Evolutionary conservation across 2,888 invertebrate species (phyloP), one percentile per base, ranked within the genome.

Genomic region (Tiliacea citrago): DNA sequence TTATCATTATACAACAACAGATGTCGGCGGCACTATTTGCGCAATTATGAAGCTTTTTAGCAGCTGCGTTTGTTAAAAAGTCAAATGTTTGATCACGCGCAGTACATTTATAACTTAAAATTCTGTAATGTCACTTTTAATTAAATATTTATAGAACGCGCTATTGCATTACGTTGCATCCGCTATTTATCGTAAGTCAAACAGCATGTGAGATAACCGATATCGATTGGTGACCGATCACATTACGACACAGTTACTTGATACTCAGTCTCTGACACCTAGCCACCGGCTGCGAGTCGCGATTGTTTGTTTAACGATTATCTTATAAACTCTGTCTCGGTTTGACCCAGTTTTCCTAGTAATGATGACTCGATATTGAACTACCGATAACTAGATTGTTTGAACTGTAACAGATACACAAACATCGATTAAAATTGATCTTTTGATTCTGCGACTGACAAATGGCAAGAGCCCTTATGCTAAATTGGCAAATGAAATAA

Each of bases 221-320:
- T 95, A 95, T 94, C 93, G 93, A 94, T 93, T 94, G 90, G 91
- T 93, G 94, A 91, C 92, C 89, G 93, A 94, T 95, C 93, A 90
- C 90, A 92, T 95, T 95, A 93, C 95, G 91, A 94, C 90, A 94
- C 85, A 86, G 90, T 86, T 90, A 94, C 88, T 88, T 91, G 92
- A 94, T 92, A 93, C 92, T 29, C 29, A 29, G 29, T 29, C 29
- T 90, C 87, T 90, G 93, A 93, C 93, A 93, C 92, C 92, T 92
- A 93, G 91, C 93, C 93, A 93, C 93, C 91, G 90, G 89, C 91
- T 86, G 87, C 83, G 90, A 89, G 89, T 91, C 83, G 86, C 85
- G 90, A 89, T 83, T 91, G 90, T 91, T 91, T 91, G 91, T 90
- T 85, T 83, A 85, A 87, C 80, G 90, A 91, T 92, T 91, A 91